phyloP scores from a whole-genome alignment of 2,113 vertebrate species.

The Zingel zingel region DNA sequence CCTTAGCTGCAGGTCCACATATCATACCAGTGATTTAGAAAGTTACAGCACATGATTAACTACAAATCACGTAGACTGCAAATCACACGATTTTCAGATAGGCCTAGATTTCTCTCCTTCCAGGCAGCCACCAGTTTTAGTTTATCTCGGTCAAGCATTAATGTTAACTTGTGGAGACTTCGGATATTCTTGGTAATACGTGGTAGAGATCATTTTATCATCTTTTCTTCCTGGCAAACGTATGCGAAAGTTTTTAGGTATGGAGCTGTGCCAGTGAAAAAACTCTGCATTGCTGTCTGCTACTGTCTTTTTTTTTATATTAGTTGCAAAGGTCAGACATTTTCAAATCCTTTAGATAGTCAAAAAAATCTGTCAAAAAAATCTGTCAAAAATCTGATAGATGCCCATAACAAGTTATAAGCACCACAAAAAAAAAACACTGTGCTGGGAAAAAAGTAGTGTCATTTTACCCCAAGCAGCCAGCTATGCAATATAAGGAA shows the following conservation, averaged over 20 bases:
- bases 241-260: neutral
- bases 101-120: neutral
- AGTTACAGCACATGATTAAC: neutral
- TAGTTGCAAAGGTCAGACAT: neutral
- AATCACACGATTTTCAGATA: neutral
- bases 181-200: neutral
- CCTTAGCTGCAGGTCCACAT: neutral
- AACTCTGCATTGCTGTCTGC: neutral
- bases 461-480: constrained; percentile 36
- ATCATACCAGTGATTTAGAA: neutral
- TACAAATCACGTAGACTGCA: neutral
- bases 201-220: neutral
- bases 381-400: neutral
- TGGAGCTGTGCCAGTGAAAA: no score
- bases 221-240: neutral
- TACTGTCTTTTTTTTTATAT: neutral
- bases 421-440: neutral
- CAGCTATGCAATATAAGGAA: constrained; percentile 33
- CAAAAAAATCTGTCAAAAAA: neutral
- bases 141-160: neutral
- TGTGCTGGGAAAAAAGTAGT: neutral
- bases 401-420: neutral
- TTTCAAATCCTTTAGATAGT: neutral
- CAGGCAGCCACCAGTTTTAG: neutral
- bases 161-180: neutral